These are phyloP conservation scores for Cephalopholis sonnerati DNA, from an alignment of 2,113 vertebrate genomes.

Conservation along the genomic window DNA sequence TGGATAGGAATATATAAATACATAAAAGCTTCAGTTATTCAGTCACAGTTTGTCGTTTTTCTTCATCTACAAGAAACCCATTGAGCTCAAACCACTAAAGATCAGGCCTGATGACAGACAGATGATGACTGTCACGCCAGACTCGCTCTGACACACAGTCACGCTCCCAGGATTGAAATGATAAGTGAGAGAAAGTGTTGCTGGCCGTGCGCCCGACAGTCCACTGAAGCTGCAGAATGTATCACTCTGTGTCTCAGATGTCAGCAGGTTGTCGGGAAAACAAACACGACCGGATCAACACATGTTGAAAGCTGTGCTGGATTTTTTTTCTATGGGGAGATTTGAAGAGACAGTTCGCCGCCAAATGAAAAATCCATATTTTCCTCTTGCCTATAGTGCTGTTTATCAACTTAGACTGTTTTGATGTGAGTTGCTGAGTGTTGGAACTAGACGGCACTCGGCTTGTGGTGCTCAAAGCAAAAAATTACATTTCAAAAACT, in stretches of 20 bases:
- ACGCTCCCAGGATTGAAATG: neutral
- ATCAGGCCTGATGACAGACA: neutral
- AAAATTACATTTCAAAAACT: too few species aligned
- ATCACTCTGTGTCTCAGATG: conserved; percentile 13
- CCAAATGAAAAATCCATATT: too few species aligned
- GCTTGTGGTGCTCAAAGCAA: too few species aligned
- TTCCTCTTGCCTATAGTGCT: too few species aligned
- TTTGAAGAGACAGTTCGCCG: too few species aligned
- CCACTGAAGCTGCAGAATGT: conserved; percentile 18
- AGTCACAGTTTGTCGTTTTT: neutral
- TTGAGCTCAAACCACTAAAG: neutral
- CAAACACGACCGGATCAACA: conserved; percentile 6
- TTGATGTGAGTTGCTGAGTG: too few species aligned
- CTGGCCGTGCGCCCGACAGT: neutral
- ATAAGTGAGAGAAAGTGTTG: neutral
- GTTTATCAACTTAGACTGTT: too few species aligned
- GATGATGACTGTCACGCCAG: neutral
- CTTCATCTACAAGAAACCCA: neutral
- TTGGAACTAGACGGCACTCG: too few species aligned
- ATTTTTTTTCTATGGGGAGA: too few species aligned
- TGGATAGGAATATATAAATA: neutral
- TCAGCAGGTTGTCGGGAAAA: conserved; percentile 26
- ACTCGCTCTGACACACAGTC: neutral
- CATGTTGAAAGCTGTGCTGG: neutral
- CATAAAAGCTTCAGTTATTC: neutral